A percentile compares a stretch with the other conserved stretches of the same genome.
Evolutionary conservation across 1,140 invertebrate species (phyloP).

Genomic region (Popillia japonica): DNA sequence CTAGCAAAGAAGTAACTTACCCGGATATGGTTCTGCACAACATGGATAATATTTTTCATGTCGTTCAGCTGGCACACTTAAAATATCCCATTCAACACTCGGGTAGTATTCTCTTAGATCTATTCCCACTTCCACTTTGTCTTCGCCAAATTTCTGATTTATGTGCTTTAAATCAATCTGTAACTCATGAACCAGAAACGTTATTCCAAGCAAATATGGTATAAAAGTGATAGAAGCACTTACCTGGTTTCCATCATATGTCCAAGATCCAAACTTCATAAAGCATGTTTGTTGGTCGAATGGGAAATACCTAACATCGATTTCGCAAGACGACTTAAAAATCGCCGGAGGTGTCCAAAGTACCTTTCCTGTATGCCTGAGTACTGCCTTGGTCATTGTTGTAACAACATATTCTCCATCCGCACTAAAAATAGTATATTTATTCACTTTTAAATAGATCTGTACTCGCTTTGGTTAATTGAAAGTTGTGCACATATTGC

Average conservation of each 20-base stretch:
- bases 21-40: conserved; percentile 86
- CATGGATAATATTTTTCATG: conserved; percentile 91
- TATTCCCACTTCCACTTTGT: conserved; percentile 87
- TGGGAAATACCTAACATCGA: conserved; percentile 95
- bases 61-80: conserved; percentile 89
- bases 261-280: conserved; percentile 98
- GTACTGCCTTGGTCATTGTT: conserved; percentile 96
- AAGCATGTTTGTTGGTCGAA: conserved; percentile 97
- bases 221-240: not conserved
- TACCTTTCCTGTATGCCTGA: conserved; percentile 88
- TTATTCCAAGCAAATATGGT: not conserved
- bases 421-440: conserved; percentile 70
- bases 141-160: conserved; percentile 80
- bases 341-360: conserved; percentile 95
- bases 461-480: not conserved
- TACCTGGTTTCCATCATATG: conserved; percentile 95
- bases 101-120: conserved; percentile 94
- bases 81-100: conserved; percentile 97
- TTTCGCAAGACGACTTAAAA: conserved; percentile 98
- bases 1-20: no score
- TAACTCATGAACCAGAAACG: conserved; percentile 43
- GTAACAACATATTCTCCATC: conserved; percentile 98
- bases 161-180: conserved; percentile 93
- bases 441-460: conserved; percentile 12
- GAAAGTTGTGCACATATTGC: no score